Conservation (phyloP, 1,140 invertebrate species). For the Scaptomyza hsui region DNA sequence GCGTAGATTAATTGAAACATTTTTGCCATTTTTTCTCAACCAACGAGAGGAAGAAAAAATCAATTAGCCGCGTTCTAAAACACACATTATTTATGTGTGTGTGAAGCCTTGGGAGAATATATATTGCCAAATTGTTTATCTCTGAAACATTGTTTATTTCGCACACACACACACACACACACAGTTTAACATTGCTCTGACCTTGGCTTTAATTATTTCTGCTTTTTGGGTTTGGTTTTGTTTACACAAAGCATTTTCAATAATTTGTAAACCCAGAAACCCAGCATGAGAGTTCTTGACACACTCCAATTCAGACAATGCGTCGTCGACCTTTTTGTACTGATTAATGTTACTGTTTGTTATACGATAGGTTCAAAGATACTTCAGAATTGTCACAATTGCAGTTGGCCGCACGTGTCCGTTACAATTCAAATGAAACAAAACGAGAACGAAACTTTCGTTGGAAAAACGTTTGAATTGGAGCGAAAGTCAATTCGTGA, state of each 20-base stretch:
- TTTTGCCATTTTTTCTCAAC: slow-evolving; percentile 37
- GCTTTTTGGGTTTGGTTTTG: slow-evolving; percentile 33
- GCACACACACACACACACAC: slow-evolving; percentile 10
- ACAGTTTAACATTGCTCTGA: slow-evolving; percentile 30
- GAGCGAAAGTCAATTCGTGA: slow-evolving; percentile 32
- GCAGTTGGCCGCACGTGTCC: slow-evolving; percentile 22
- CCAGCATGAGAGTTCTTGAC: slow-evolving; percentile 60
- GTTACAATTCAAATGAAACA: slow-evolving; percentile 18
- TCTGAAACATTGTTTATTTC: slow-evolving; percentile 36
- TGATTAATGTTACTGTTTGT: slow-evolving; percentile 34
- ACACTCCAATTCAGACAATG: slow-evolving; percentile 48
- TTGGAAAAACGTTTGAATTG: slow-evolving; percentile 17
- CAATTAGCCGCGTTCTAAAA: slow-evolving; percentile 38
- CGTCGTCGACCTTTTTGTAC: slow-evolving; percentile 30
- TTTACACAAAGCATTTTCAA: slow-evolving; percentile 37
- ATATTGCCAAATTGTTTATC: slow-evolving; percentile 41
- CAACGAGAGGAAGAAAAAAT: slow-evolving; percentile 6
- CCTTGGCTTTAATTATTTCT: slow-evolving; percentile 63
- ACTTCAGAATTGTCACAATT: slow-evolving; percentile 23
- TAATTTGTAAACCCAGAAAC: slow-evolving; percentile 33
- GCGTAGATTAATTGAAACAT: slow-evolving; percentile 54
- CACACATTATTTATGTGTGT: slow-evolving; percentile 14
- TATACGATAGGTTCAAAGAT: slow-evolving; percentile 29
- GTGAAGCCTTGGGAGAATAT: slow-evolving; percentile 11
- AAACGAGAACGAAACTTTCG: slow-evolving; percentile 48